Evolutionary conservation across 2,113 vertebrate species (phyloP).

Genomic region (Synodontis membranacea): DNA sequence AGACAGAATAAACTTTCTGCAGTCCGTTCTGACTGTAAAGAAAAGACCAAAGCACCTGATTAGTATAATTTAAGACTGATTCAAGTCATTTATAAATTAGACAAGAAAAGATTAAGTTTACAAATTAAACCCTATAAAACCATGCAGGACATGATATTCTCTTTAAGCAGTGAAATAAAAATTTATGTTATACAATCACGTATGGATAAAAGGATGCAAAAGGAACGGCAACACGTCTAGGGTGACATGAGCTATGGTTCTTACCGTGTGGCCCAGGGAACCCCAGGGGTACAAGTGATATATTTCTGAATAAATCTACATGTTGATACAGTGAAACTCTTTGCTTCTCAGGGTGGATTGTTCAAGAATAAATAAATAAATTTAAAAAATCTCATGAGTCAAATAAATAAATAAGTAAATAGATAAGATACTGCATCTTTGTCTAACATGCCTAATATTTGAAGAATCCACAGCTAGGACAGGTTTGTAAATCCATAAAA

Average conservation of each 20-base stretch:
- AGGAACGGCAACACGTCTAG: not conserved
- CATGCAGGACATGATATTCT: not conserved
- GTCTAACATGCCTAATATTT: not conserved
- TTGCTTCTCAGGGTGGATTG: not conserved
- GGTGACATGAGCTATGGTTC: not conserved
- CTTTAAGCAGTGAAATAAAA: not conserved
- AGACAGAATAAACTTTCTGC: conserved; percentile 69
- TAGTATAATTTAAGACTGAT: not conserved
- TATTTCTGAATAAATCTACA: not conserved
- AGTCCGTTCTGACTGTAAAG: conserved; percentile 58
- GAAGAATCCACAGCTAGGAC: not conserved
- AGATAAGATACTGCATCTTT: not conserved
- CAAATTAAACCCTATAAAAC: not conserved
- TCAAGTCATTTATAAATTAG: not conserved
- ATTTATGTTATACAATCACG: not conserved
- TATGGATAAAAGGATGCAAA: too few species aligned
- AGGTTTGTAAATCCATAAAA: not conserved
- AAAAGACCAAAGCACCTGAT: not conserved
- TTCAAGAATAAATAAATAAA: not conserved
- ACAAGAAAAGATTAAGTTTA: not conserved
- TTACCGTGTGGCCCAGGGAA: not conserved
- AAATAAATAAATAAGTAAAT: not conserved
- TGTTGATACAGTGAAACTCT: not conserved
- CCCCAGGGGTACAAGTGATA: not conserved
- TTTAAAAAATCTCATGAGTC: not conserved